Conservation (phyloP, 1,140 invertebrate genomes). For the Battus philenor region DNA sequence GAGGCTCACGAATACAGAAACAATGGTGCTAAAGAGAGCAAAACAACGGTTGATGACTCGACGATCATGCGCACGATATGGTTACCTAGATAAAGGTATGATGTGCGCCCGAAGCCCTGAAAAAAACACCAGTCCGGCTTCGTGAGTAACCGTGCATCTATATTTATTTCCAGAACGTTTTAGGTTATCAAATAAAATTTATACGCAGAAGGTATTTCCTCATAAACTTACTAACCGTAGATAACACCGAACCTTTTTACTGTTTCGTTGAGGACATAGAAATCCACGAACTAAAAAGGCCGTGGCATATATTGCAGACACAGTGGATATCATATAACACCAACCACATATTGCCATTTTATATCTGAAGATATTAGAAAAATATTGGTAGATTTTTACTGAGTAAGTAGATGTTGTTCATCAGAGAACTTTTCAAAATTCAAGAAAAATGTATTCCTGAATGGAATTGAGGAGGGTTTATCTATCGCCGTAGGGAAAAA, state of each 20-base stretch:
- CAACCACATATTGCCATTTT: too few species aligned
- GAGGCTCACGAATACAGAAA: constrained; percentile 8
- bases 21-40: constrained; percentile 16
- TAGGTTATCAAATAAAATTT: not conserved
- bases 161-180: not conserved
- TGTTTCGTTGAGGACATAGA: not conserved
- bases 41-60: constrained; percentile 15
- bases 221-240: too few species aligned
- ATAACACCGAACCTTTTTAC: not conserved
- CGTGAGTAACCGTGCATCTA: not conserved
- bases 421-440: too few species aligned
- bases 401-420: too few species aligned
- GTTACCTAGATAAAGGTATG: not conserved
- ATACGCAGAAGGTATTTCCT: too few species aligned
- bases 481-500: too few species aligned
- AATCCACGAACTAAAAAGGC: not conserved
- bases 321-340: not conserved
- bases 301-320: not conserved
- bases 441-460: too few species aligned
- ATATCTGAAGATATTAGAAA: too few species aligned
- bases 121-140: constrained; percentile 1
- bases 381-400: too few species aligned
- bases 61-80: constrained; percentile 3
- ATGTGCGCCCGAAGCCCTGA: constrained; percentile 19
- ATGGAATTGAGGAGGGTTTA: too few species aligned